Base-by-base conservation (phyloP, 2,888 invertebrate genomes). In the Eupelmus urozonus region DNA sequence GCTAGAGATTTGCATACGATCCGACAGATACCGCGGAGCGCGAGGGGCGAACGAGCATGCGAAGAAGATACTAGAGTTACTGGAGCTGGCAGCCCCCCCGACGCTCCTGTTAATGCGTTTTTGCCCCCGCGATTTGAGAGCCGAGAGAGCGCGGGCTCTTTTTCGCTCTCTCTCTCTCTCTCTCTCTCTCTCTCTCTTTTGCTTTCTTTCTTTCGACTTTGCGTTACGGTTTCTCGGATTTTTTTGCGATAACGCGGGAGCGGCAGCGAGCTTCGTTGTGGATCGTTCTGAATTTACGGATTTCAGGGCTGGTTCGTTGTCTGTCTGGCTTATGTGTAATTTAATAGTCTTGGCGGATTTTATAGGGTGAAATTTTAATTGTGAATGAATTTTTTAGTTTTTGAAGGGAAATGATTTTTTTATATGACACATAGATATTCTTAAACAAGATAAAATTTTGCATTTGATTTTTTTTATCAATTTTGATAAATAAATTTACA, bases 1-100 rank as follows among this genome's bases (percentile, higher is more conserved):
- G 84, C 88, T 83, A 84, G 87, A 87, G 88, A 88, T 88, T 88
- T 88, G 88, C 88, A 88, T 88, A 88, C 85, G 87, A 88, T 87
- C 88, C 85, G 85, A 85, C 85, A 83, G 86, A 85, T 86, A 86
- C 82, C 82, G 80, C 78, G 73, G n/a, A 75, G 72, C 74, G n/a
- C 40, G 29, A 13, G 16, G 40, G 5, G 49, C 57, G 5, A 18
- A 5, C 1, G 40, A 76, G 79, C 81, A 78, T 81, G 80, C 82
- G 81, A 82, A 83, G 85, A 86, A 86, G 86, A 86, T 85, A 83
- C 82, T 80, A 82, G 83, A 81, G 81, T 83, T 85, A 83, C 53
- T 45, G 83, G 83, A 81, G 80, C 83, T 82, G 82, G 82, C 85
- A 84, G 34, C 27, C n/a, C n/a, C 25, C 27, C 45, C 4, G 62